A percentile compares a stretch with the other conserved stretches of the same genome.
Evolutionary conservation across 2,888 invertebrate species (phyloP).

Genomic region (Melipona bicolor): DNA sequence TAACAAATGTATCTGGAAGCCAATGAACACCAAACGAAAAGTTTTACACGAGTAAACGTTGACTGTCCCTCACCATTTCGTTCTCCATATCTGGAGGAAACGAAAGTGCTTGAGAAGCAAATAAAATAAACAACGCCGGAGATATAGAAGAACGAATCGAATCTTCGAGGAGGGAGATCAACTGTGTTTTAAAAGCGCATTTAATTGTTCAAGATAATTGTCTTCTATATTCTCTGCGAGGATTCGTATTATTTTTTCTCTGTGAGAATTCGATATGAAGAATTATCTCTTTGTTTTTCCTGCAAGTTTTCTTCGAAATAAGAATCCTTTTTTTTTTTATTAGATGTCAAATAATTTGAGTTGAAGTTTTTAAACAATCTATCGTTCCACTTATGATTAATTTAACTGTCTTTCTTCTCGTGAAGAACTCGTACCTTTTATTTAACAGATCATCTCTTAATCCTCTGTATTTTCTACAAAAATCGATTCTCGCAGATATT

Average conservation of each 20-base stretch:
- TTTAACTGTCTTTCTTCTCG: background rate
- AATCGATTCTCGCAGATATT: background rate
- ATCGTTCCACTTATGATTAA: background rate
- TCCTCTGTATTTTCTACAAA: background rate
- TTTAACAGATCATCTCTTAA: too few relatives aligned
- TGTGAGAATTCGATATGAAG: background rate
- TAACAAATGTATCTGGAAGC: background rate
- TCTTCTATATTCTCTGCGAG: background rate
- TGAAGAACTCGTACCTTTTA: too few relatives aligned
- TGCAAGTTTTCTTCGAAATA: background rate
- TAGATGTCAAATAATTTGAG: background rate
- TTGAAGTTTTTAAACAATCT: background rate
- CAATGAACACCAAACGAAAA: background rate
- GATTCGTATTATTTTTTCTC: background rate
- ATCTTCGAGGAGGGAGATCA: background rate
- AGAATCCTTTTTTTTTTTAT: background rate
- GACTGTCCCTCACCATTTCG: conserved; percentile 24
- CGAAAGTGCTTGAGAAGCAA: conserved; percentile 35
- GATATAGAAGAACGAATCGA: conserved; percentile 2
- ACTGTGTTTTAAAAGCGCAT: background rate
- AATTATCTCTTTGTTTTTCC: background rate
- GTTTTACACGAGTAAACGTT: background rate
- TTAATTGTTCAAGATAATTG: background rate
- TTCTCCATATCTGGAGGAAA: conserved; percentile 32
- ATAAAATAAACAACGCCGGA: conserved; percentile 14